Evolutionary conservation across 2,888 invertebrate genomes (phyloP), one percentile per base, ranked within the genome.

Genomic region (Cephus pulcher): DNA sequence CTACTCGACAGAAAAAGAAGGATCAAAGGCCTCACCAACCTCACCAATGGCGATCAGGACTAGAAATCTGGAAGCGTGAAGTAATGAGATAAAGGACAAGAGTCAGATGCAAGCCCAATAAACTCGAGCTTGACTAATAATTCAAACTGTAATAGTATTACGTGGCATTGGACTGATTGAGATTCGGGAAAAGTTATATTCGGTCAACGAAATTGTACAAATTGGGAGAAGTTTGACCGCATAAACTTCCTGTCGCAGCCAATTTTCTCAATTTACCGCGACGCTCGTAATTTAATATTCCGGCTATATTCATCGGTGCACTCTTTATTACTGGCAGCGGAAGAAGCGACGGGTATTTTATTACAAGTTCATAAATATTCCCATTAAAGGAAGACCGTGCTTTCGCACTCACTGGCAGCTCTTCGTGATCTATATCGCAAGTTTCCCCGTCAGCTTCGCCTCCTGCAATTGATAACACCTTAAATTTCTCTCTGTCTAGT

Each of bases 381-480:
- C 79, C 77, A 77, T 69, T 79, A 69, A 74, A 37, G 33, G 75
- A 37, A 75, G 76, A 56, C 34, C 37, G 74, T 74, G 81, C 77
- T 40, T 84, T 80, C 75, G 34, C 15, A 34, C 70, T 76, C 77
- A 78, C 74, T 40, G 82, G 81, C 76, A 77, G 77, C 77, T 78
- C 69, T 74, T 77, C 80, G n/a, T 84, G 84, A 85, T 82, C 79
- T 81, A 86, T 83, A 84, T 80, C 77, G 79, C 34, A 85, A 85
- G 79, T 87, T 88, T 78, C 81, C 56, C 37, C 76, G 76, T 80
- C 81, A 76, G 78, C 70, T 79, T 75, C 79, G 79, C 82, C 80
- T 69, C 80, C 78, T 82, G 85, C 83, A 85, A 88, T 88, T 84
- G 89, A 87, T 88, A 86, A 88, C 88, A 87, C 84, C 87, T 88